phyloP scores from a whole-genome alignment of 92 coral and sea anemone species.

The Bergia puertoricense region DNA sequence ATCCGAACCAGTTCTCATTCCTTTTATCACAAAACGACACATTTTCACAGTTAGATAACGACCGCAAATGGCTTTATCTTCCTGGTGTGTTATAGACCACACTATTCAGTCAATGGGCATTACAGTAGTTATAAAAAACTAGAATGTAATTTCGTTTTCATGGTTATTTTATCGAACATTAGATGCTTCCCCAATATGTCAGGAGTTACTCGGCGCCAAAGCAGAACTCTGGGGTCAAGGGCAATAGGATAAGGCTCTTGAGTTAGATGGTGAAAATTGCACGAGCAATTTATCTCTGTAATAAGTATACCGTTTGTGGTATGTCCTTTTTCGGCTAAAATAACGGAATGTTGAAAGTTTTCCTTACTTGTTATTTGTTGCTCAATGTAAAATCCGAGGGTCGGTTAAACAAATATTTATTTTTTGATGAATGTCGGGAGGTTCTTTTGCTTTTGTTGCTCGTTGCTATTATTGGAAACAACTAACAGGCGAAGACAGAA shows the following conservation, averaged over 20 bases:
- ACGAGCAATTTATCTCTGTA: neutral
- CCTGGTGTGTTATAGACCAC: neutral
- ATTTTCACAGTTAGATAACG: conserved; percentile 39
- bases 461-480: conserved; percentile 34
- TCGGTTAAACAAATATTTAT: conserved; percentile 14
- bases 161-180: neutral
- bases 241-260: conserved; percentile 33
- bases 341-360: conserved; percentile 19
- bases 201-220: neutral
- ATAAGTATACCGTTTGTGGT: neutral
- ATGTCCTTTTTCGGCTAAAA: conserved; percentile 4
- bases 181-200: neutral
- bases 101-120: conserved; percentile 12
- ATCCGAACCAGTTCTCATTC: conserved; percentile 45
- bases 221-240: conserved; percentile 18
- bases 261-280: conserved; percentile 19
- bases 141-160: neutral
- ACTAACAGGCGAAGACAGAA: neutral
- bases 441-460: neutral
- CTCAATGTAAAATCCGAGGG: neutral
- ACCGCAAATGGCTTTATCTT: conserved; percentile 33
- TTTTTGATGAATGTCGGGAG: conserved; percentile 29
- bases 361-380: neutral
- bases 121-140: neutral
- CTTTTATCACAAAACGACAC: conserved; percentile 46